Percentiles rank a stretch among this genome's conserved stretches.
These are phyloP conservation scores for Pocillopora meandrina DNA, from an alignment of 92 coral and sea anemone genomes.

Conservation along the genomic window DNA sequence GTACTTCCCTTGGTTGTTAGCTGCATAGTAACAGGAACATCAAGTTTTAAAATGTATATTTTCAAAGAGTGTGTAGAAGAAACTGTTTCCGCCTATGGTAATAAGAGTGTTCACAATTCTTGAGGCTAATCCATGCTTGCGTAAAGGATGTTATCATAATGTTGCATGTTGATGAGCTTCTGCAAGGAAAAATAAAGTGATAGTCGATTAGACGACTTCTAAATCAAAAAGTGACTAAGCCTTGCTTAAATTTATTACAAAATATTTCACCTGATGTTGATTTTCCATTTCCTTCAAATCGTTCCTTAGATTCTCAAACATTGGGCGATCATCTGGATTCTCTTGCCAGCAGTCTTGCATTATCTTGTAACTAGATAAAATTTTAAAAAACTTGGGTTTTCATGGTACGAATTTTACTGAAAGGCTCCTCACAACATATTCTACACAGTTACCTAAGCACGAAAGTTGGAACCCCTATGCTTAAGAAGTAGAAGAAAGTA, in stretches of 20 bases:
- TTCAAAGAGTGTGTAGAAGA: too few species aligned
- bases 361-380: conserved; percentile 4
- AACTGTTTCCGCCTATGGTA: too few species aligned
- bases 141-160: background rate
- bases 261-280: conserved; percentile 18
- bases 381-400: background rate
- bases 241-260: background rate
- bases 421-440: too few species aligned
- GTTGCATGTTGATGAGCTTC: background rate
- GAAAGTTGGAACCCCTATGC: background rate
- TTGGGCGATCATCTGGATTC: conserved; percentile 27
- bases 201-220: background rate
- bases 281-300: conserved; percentile 26
- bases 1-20: too few species aligned
- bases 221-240: background rate
- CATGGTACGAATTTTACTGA: background rate
- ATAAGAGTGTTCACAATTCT: background rate
- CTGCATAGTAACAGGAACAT: too few species aligned
- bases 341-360: conserved; percentile 28
- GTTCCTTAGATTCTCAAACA: conserved; percentile 12
- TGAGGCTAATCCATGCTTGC: background rate
- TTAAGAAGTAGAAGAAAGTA: background rate
- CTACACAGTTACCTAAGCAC: background rate
- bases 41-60: rapidly evolving
- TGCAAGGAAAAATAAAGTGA: background rate